Percentiles rank a stretch among this genome's conserved stretches.
These are phyloP conservation scores for Homarus gammarus DNA, from an alignment of 2,888 invertebrate genomes.

Conservation along the genomic window DNA sequence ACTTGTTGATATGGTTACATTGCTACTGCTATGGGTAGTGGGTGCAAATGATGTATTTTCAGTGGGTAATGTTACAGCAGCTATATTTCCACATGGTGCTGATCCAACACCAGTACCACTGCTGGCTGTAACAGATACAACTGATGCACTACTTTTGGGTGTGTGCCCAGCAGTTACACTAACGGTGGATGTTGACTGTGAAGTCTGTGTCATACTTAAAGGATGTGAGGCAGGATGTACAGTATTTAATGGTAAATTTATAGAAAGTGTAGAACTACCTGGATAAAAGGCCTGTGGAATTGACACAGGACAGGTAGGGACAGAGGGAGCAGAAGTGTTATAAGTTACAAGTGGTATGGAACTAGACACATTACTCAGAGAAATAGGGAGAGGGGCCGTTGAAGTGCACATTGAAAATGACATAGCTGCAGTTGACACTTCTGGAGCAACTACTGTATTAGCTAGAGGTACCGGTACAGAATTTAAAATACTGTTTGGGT, in stretches of 20 bases:
- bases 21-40: background rate
- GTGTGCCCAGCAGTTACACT: background rate
- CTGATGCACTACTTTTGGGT: constrained; percentile 23
- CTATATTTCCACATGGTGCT: constrained; percentile 24
- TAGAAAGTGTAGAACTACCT: background rate
- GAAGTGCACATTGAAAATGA: constrained; percentile 8
- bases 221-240: constrained; percentile 5
- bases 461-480: constrained; percentile 4
- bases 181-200: constrained; percentile 3
- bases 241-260: background rate
- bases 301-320: background rate
- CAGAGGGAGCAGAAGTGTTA: background rate
- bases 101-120: constrained; percentile 10
- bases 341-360: constrained; percentile 3
- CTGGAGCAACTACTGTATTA: background rate
- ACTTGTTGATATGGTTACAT: background rate
- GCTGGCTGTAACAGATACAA: constrained; percentile 12
- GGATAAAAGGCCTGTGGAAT: background rate
- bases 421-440: constrained; percentile 2
- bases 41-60: background rate
- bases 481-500: constrained; percentile 12
- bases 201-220: background rate
- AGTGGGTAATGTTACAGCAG: constrained; percentile 24
- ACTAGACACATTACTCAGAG: constrained; percentile 21
- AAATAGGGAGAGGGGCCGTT: background rate